Conservation (phyloP, 2,113 vertebrate genomes). For the Mystacornis crossleyi region DNA sequence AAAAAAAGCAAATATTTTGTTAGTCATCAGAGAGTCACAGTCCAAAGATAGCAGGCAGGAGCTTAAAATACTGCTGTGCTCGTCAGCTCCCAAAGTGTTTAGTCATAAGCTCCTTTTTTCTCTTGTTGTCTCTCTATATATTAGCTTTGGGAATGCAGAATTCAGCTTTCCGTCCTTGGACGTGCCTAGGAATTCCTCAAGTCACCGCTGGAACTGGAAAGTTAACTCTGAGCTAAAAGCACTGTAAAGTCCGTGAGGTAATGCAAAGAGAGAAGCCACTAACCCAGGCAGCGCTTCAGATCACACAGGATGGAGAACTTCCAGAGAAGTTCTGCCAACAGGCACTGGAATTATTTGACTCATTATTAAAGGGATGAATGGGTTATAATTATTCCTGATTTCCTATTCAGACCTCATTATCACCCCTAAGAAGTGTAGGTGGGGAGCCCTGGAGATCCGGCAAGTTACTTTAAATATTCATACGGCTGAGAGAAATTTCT, state of each 20-base stretch:
- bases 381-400: conserved; percentile 28
- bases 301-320: background rate
- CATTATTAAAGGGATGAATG: background rate
- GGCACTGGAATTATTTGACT: background rate
- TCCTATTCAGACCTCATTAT: conserved; percentile 41
- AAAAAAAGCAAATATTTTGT: conserved; percentile 66
- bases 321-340: background rate
- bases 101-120: conserved; percentile 33
- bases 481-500: background rate
- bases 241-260: rapidly evolving
- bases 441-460: background rate
- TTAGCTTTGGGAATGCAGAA: background rate
- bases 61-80: conserved; percentile 18
- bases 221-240: background rate
- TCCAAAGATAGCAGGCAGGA: background rate
- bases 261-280: background rate
- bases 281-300: background rate
- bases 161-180: background rate
- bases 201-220: background rate
- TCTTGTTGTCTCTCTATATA: background rate
- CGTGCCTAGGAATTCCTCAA: conserved; percentile 7
- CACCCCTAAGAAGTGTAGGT: background rate
- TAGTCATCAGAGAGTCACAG: conserved; percentile 41
- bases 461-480: conserved; percentile 48
- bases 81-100: background rate